Percentiles rank a stretch among this genome's conserved stretches.
Conservation (phyloP, 1,140 invertebrate genomes). For the Bombyx mori region ASM3026992v2 NC_085117.1:20039001-20039500, state of each 20-base stretch:
- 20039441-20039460: too few relatives aligned
- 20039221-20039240: too few relatives aligned
- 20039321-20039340: conserved; percentile 17
- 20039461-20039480: too few relatives aligned
- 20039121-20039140: conserved; percentile 54
- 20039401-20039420: too few relatives aligned
- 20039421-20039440: too few relatives aligned
- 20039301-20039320: conserved; percentile 16
- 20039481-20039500: too few relatives aligned
- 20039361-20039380: conserved; percentile 9
- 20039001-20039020: conserved; percentile 40
- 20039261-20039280: neutral
- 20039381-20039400: too few relatives aligned
- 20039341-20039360: conserved; percentile 26
- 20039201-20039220: conserved; percentile 9
- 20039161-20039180: conserved; percentile 43
- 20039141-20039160: conserved; percentile 50
- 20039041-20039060: conserved; percentile 58
- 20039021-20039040: conserved; percentile 60
- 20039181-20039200: conserved; percentile 20
- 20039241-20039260: too few relatives aligned
- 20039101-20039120: conserved; percentile 63
- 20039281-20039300: conserved; percentile 11
- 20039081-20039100: conserved; percentile 47
- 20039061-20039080: conserved; percentile 60